Percentiles rank a stretch among this genome's conserved stretches.
Conservation (phyloP, 2,113 vertebrate species). For the Rhinoderma darwinii region DNA sequence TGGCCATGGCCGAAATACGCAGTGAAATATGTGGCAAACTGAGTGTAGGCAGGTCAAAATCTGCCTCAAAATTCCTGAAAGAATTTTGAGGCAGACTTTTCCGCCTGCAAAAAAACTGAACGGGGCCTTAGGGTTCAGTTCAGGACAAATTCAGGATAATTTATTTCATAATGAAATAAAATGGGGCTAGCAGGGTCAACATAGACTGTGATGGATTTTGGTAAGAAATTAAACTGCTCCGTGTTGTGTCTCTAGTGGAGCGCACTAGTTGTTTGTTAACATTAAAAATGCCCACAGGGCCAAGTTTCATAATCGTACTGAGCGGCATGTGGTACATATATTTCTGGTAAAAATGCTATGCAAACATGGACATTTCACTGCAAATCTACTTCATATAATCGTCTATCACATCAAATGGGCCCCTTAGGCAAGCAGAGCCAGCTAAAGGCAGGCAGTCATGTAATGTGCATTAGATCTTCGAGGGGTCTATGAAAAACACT, state of each 20-base stretch:
- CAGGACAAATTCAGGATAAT: neutral
- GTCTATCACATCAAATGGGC: conserved; percentile 14
- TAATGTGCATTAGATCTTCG: conserved; percentile 15
- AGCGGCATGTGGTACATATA: neutral
- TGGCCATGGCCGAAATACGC: no score
- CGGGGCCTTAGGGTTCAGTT: no score
- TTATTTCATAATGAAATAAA: neutral
- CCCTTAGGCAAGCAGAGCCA: conserved; percentile 26
- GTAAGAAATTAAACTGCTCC: neutral
- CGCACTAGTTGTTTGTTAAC: neutral
- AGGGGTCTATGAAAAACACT: conserved; percentile 14
- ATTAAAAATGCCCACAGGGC: neutral
- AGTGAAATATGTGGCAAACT: no score
- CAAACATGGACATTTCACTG: conserved; percentile 18
- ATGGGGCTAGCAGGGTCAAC: neutral
- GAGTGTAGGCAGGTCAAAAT: no score
- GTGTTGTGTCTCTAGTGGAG: neutral
- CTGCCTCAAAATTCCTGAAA: no score
- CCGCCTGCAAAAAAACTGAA: no score
- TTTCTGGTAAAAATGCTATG: neutral
- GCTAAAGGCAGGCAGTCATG: conserved; percentile 24
- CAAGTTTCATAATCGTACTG: neutral
- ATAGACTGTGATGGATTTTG: neutral
- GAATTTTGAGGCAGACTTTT: no score
- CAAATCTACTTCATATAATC: conserved; percentile 4